Base-by-base conservation (phyloP, 2,888 invertebrate genomes). In the Rhagonycha fulva region DNA sequence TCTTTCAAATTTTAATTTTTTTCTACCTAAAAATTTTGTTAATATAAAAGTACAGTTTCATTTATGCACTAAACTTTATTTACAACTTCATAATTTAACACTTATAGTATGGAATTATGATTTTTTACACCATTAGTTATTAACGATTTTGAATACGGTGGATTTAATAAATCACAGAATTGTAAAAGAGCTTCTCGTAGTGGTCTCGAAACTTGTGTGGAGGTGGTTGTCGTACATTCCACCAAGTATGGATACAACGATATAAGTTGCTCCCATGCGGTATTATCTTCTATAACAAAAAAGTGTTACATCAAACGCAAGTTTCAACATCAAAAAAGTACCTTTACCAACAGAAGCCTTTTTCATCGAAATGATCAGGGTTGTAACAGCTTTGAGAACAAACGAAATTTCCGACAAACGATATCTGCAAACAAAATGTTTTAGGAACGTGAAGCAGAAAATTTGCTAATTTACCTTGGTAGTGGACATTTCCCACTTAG, bases 371-470 rank as follows among this genome's bases (percentile, higher is more conserved):
- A 95, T 93, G 7, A 98, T 94, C 63, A 98, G 90, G 0, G 98
- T 98, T 32, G 97, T 96, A 73, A 98, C 94, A 72, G 98, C 98
- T 88, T 98, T 97, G 72, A 98, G 87, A 26, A 98, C 98, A 88
- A 98, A 98, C 69, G 97, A 96, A 87, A 98, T 97, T 89, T 98
- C 98, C 3, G 98, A 96, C 79, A 98, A 90, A 78, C 98, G 92
- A 86, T 97, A 96, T 88, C 98, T 97, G 87, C 78, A 74, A 88
- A 86, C 69, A 82, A 79, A 71, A 9, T 30, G 14, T 12, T 66
- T 60, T 24, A 70, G 14, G 68, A 24, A 4, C 24, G 11, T 11
- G 14, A 61, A 62, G 4, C 1, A 67, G 3, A 19, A 9, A 1
- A 10, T 19, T 62, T n/a, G 14, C 9, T 9, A 70, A 78, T 47